Evolutionary conservation across 2,113 vertebrate genomes (phyloP), one percentile per base, ranked within the genome.

Genomic region (Pomatostomus ruficeps): DNA sequence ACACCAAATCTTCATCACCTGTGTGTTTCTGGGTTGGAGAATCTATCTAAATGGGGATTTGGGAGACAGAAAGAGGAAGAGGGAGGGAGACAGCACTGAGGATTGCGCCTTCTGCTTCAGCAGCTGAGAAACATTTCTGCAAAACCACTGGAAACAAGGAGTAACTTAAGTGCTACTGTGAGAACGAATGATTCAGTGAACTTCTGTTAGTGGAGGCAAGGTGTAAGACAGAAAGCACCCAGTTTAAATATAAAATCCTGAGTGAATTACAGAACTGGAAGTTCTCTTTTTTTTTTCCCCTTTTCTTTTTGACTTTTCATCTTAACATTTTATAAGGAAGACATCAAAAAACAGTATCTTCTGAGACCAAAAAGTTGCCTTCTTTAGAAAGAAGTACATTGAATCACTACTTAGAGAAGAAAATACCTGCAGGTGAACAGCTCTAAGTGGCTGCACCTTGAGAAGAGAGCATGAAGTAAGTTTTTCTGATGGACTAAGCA

Each of bases 131-230:
- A 72, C 26, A 76, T 78, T 97, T 74, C 59, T 94, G 71, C 74
- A 87, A 95, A 95, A 94, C 81, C 78, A 89, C 89, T 89, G 72
- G 89, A 96, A 94, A 70, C 55, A 88, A 85, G 74, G 67, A 85
- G 20, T 76, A 91, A 62, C 70, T 63, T 74, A 33, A 94, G 66
- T 35, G 57, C 78, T 85, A 72, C 70, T n/a, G 52, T 75, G 66
- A 46, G 55, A 85, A 93, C 88, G 89, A 95, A 76, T 92, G 84
- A 91, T 92, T 89, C 78, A 76, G 77, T 25, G 46, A 95, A 85
- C 70, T 93, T 89, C 91, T 89, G 81, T 40, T 76, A 73, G 52
- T 23, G 49, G 54, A 94, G 81, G 86, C 71, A 89, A 89, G 74
- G 81, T 91, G 54, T 42, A 94, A 96, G 71, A 94, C 85, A 95